phyloP scores from a whole-genome alignment of 2,888 invertebrate genomes.

The Tachina fera region DNA sequence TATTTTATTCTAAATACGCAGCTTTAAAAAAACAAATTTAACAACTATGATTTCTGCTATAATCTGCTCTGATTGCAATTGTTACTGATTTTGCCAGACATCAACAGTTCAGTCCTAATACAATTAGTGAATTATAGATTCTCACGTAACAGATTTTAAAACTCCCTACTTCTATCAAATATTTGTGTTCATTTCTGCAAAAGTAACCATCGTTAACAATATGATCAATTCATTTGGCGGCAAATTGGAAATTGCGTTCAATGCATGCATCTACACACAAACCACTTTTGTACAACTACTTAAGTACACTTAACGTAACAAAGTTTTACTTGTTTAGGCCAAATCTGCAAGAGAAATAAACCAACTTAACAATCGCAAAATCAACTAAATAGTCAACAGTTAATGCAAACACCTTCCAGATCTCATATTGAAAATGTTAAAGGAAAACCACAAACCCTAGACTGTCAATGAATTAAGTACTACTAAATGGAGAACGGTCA shows the following conservation, averaged over 20 bases:
- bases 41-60: background rate
- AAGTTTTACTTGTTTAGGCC: conserved; percentile 55
- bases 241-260: conserved; percentile 55
- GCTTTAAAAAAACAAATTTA: background rate
- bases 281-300: conserved; percentile 17
- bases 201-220: conserved; percentile 57
- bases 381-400: conserved; percentile 54
- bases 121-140: background rate
- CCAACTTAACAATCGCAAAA: conserved; percentile 49
- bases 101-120: background rate
- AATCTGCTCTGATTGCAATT: background rate
- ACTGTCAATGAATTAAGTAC: conserved; percentile 61
- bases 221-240: conserved; percentile 63
- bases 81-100: background rate
- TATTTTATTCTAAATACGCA: background rate
- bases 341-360: conserved; percentile 33
- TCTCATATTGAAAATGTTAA: background rate
- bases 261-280: conserved; percentile 16
- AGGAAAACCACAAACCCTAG: background rate
- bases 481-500: conserved; percentile 64
- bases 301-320: conserved; percentile 38
- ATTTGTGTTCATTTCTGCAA: conserved; percentile 19
- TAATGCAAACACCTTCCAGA: conserved; percentile 65
- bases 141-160: background rate
- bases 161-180: background rate